Conservation (phyloP, 1,140 invertebrate species). For the Anadara kagoshimensis region DNA sequence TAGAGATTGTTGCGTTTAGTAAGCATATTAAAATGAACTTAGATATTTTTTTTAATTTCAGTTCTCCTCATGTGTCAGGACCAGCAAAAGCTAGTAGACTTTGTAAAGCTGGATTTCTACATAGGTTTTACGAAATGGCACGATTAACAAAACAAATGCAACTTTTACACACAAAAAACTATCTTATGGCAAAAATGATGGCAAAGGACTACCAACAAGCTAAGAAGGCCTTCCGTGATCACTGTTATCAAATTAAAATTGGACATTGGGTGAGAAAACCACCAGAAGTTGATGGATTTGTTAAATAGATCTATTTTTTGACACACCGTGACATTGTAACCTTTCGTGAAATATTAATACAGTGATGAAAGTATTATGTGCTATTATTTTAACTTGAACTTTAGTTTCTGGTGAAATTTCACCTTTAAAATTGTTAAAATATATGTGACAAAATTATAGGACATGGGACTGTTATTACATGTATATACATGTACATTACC, state of each 20-base stretch:
- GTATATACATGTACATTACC: too few species aligned
- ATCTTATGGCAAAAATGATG: conserved; percentile 41
- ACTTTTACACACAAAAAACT: conserved; percentile 23
- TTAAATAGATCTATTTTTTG: conserved; percentile 19
- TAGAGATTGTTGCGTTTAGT: too few species aligned
- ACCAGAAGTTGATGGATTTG: conserved; percentile 40
- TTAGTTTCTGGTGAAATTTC: too few species aligned
- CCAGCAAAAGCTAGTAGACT: conserved; percentile 46
- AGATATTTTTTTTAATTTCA: conserved; percentile 30
- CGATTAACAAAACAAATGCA: conserved; percentile 31
- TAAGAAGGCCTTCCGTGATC: conserved; percentile 48
- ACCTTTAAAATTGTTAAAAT: too few species aligned
- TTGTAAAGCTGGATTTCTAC: conserved; percentile 56
- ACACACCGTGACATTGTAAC: not conserved
- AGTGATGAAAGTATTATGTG: too few species aligned
- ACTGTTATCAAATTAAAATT: conserved; percentile 45
- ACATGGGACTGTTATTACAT: too few species aligned
- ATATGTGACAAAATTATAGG: too few species aligned
- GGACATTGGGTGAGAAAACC: conserved; percentile 57
- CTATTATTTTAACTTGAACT: too few species aligned
- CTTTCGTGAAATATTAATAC: too few species aligned
- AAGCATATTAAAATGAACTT: too few species aligned
- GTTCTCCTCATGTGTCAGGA: conserved; percentile 55
- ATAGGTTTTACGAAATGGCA: conserved; percentile 48
- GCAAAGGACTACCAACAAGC: conserved; percentile 45